These are phyloP conservation scores for Elmis aenea DNA, from an alignment of 2,888 invertebrate species.

Conservation along the genomic window DNA sequence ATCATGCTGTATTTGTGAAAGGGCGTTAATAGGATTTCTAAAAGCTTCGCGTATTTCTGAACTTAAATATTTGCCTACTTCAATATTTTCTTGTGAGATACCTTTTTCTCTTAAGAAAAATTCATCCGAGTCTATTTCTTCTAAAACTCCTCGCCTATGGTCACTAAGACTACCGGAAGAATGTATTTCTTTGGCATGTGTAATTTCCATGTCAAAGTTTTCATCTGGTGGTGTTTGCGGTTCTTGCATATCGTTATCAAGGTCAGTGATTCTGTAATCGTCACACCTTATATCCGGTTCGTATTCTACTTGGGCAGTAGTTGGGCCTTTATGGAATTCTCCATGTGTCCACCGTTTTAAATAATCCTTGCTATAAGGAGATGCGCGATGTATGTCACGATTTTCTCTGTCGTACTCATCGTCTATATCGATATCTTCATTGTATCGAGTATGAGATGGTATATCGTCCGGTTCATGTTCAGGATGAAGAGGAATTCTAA, in stretches of 20 bases:
- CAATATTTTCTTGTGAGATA: slow-evolving; percentile 76
- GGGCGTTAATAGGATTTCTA: slow-evolving; percentile 60
- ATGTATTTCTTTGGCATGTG: slow-evolving; percentile 49
- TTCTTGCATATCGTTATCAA: slow-evolving; percentile 25
- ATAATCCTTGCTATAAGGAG: slow-evolving; percentile 36
- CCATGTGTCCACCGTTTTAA: slow-evolving; percentile 43
- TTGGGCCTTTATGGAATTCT: slow-evolving; percentile 33
- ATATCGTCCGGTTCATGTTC: slow-evolving; percentile 34
- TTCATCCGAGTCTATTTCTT: slow-evolving; percentile 83
- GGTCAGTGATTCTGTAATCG: slow-evolving; percentile 30
- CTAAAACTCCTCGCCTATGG: slow-evolving; percentile 63
- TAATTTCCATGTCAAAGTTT: slow-evolving; percentile 37
- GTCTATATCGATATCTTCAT: slow-evolving; percentile 45
- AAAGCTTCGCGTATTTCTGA: slow-evolving; percentile 78
- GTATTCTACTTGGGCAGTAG: not conserved
- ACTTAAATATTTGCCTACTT: slow-evolving; percentile 70
- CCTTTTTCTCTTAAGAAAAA: slow-evolving; percentile 80
- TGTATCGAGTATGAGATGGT: slow-evolving; percentile 41
- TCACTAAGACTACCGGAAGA: slow-evolving; percentile 58
- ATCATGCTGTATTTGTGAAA: slow-evolving; percentile 53
- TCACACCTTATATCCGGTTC: slow-evolving; percentile 2
- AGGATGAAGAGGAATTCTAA: slow-evolving; percentile 41
- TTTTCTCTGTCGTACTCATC: slow-evolving; percentile 54
- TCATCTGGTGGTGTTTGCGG: slow-evolving; percentile 41
- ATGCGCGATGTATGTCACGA: slow-evolving; percentile 48